phyloP scores from a whole-genome alignment of 2,113 vertebrate species.

The Pteropus alecto region DNA sequence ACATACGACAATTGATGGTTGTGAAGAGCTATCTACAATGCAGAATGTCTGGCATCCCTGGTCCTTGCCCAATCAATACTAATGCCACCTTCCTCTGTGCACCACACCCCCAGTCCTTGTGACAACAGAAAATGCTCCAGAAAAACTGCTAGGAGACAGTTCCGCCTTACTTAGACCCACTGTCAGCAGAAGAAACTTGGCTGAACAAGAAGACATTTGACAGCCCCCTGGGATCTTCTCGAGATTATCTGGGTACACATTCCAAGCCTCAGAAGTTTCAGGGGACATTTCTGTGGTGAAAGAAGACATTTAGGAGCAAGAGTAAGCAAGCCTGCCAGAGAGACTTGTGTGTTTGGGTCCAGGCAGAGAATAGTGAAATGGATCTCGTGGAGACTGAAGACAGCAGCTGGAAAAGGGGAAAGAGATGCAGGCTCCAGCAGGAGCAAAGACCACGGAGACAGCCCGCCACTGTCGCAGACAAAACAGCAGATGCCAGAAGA shows the following conservation, averaged over 20 bases:
- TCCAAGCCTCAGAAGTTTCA: not conserved
- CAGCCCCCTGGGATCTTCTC: not conserved
- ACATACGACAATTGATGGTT: rapidly evolving
- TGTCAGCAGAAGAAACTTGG: not conserved
- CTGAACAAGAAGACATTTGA: not conserved
- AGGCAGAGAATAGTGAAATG: not conserved
- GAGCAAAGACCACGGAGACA: not conserved
- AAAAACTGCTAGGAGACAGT: not conserved
- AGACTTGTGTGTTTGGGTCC: not conserved
- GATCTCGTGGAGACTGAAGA: not conserved
- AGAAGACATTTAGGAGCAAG: not conserved
- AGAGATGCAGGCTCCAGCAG: not conserved
- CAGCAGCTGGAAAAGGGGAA: not conserved
- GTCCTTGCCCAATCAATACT: not conserved
- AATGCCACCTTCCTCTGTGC: not conserved
- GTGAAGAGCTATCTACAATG: not conserved
- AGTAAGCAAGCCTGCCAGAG: not conserved
- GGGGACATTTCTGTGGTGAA: not conserved
- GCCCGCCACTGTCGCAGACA: not conserved
- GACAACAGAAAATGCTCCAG: not conserved
- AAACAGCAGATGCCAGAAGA: not conserved
- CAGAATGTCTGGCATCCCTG: no score
- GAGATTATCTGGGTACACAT: not conserved
- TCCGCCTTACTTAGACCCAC: not conserved
- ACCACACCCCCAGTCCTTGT: not conserved